phyloP scores from a whole-genome alignment of 2,113 vertebrate species.

The Addax nasomaculatus region DNA sequence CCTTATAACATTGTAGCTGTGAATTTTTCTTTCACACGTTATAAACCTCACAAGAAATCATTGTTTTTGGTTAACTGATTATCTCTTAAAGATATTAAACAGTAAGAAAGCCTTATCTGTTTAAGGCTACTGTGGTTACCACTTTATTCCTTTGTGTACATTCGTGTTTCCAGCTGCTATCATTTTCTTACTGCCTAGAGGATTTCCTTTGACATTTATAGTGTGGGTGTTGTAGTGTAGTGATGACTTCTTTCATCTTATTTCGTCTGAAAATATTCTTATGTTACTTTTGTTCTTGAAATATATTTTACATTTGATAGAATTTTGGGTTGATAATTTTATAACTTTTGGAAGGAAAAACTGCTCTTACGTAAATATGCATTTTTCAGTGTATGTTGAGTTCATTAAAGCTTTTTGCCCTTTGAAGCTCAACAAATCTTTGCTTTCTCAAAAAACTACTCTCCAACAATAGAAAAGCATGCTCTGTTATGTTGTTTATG shows the following conservation, averaged over 20 bases:
- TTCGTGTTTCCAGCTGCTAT: neutral
- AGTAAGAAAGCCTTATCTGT: neutral
- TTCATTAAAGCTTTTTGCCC: neutral
- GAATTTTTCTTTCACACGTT: neutral
- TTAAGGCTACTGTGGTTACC: neutral
- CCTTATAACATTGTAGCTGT: neutral
- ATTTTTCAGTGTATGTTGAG: neutral
- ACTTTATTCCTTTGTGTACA: neutral
- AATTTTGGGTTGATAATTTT: neutral
- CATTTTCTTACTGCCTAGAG: neutral
- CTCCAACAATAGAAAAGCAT: neutral
- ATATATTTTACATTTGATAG: neutral
- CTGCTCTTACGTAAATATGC: neutral
- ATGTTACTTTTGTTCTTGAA: neutral
- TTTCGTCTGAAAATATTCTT: neutral
- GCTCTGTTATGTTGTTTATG: neutral
- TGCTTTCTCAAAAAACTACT: neutral
- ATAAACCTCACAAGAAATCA: neutral
- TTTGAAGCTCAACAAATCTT: neutral
- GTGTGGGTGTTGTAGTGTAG: neutral
- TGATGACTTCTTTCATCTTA: neutral
- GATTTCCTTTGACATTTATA: neutral
- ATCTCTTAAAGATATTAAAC: neutral
- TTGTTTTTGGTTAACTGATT: neutral
- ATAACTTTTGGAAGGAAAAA: neutral